Percentiles rank a stretch among this genome's conserved stretches.
phyloP scores from a whole-genome alignment of 2,113 vertebrate species.

The Progne subis region DNA sequence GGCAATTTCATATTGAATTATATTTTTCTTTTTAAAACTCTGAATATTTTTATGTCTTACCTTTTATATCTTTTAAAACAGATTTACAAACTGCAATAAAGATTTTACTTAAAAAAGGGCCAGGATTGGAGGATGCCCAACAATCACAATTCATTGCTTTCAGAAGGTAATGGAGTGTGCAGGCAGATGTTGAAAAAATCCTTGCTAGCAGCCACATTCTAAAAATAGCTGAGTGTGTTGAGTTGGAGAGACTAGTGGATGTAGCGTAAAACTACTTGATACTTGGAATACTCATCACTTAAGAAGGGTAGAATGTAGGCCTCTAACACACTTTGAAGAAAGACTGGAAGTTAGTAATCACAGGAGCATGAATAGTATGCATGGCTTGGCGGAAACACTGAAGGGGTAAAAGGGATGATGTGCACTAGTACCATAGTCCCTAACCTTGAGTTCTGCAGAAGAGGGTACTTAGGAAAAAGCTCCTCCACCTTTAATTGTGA shows the following conservation, averaged over 20 bases:
- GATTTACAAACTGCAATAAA: slow-evolving; percentile 71
- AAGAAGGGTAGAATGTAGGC: not conserved
- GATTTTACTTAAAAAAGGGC: slow-evolving; percentile 73
- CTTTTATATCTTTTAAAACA: slow-evolving; percentile 55
- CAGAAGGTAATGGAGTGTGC: slow-evolving; percentile 73
- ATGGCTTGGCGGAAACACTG: not conserved
- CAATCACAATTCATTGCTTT: slow-evolving; percentile 87
- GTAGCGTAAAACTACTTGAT: not conserved
- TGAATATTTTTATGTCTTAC: not conserved
- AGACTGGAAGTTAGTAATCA: not conserved
- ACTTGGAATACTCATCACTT: not conserved
- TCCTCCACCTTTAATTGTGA: not conserved
- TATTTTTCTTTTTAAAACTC: not conserved
- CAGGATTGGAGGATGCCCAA: slow-evolving; percentile 72
- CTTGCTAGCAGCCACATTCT: not conserved
- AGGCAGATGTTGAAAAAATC: not conserved
- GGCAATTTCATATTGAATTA: not conserved
- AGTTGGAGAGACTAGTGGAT: not conserved
- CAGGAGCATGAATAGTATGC: not conserved
- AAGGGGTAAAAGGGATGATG: not conserved
- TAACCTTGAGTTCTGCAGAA: not conserved
- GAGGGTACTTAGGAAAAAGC: not conserved
- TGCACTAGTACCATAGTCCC: not conserved
- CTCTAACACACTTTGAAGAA: not conserved
- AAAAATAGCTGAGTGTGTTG: not conserved